These are phyloP conservation scores for Aurelia coerulea DNA, from an alignment of 30 jellyfish, hydroid and myxozoan genomes.

Conservation along the genomic window DNA sequence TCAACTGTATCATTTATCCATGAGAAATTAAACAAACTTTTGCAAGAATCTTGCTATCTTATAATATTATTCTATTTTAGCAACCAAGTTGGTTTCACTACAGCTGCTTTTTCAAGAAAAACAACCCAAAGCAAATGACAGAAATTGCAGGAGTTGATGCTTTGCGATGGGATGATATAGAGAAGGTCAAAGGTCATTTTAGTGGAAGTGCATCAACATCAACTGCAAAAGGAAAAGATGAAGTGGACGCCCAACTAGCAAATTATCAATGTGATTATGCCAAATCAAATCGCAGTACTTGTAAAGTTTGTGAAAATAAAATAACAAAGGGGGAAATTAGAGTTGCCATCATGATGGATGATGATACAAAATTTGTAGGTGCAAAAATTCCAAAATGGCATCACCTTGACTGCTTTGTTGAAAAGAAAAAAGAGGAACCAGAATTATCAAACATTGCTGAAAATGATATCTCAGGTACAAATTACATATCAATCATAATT, in stretches of 20 bases:
- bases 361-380: conserved; percentile 51
- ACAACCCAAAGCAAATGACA: conserved; percentile 28
- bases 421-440: conserved; percentile 55
- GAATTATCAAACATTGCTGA: conserved; percentile 30
- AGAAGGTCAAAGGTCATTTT: conserved; percentile 50
- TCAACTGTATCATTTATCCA: too few relatives aligned
- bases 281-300: conserved; percentile 84
- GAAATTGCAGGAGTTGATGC: conserved; percentile 79
- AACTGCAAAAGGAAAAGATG: conserved; percentile 19
- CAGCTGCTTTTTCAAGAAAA: conserved; percentile 72
- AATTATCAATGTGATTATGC: conserved; percentile 81
- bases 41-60: too few relatives aligned
- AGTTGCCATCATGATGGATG: conserved; percentile 78
- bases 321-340: conserved; percentile 73
- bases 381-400: conserved; percentile 91
- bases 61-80: conserved; percentile 12
- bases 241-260: conserved; percentile 21
- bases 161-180: conserved; percentile 93
- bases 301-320: conserved; percentile 84
- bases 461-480: conserved; percentile 62
- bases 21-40: too few relatives aligned
- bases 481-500: background rate
- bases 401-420: conserved; percentile 84
- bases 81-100: conserved; percentile 91
- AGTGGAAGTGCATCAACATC: conserved; percentile 35